These are phyloP conservation scores for Clostera curtula DNA, from an alignment of 2,888 invertebrate genomes.

Conservation along the genomic window DNA sequence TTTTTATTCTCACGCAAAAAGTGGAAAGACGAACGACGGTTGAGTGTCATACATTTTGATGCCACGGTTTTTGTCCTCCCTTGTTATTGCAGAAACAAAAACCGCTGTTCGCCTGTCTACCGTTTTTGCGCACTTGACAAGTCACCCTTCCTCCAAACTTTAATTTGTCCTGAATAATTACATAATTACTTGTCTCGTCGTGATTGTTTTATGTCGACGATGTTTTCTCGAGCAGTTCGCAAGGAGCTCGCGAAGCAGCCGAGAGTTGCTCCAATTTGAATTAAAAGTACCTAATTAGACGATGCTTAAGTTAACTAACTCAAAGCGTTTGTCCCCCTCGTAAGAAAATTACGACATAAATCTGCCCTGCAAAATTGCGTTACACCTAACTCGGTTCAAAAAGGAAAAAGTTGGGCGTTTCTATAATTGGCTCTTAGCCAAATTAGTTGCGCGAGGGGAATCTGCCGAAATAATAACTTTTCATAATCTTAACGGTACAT, in stretches of 20 bases:
- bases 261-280: conserved; percentile 33
- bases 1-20: conserved; percentile 46
- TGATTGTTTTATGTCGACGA: conserved; percentile 30
- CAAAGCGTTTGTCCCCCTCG: conserved; percentile 32
- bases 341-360: conserved; percentile 50
- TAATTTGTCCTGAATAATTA: conserved; percentile 62
- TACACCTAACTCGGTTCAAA: conserved; percentile 46
- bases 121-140: conserved; percentile 64
- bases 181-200: conserved; percentile 48
- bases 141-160: conserved; percentile 48
- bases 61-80: conserved; percentile 49
- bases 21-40: conserved; percentile 35
- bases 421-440: conserved; percentile 60
- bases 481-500: conserved; percentile 65
- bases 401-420: conserved; percentile 40
- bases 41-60: conserved; percentile 65
- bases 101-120: conserved; percentile 48
- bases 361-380: conserved; percentile 46
- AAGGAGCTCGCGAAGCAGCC: conserved; percentile 21
- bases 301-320: conserved; percentile 34
- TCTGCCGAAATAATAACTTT: conserved; percentile 59
- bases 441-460: conserved; percentile 46
- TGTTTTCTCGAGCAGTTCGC: conserved; percentile 23
- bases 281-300: conserved; percentile 42
- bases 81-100: conserved; percentile 56